Conservation (phyloP, 2,888 invertebrate species). For the Pterobdella sp. region DNA sequence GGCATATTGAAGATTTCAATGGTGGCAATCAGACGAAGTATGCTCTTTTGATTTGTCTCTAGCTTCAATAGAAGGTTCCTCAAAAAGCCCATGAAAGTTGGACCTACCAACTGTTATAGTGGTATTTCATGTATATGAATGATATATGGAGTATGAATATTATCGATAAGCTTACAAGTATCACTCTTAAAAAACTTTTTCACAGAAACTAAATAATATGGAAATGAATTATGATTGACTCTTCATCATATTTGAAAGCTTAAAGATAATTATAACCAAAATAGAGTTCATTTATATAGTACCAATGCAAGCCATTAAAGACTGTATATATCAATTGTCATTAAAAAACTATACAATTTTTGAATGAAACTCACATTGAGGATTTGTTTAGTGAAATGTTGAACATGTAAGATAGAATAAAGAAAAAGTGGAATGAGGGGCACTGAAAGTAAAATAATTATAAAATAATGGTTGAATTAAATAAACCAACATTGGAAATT, state of each 20-base stretch:
- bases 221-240: background rate
- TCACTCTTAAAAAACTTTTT: too few relatives aligned
- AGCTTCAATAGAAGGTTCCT: slow-evolving; percentile 76
- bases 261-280: background rate
- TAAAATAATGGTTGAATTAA: background rate
- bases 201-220: slow-evolving; percentile 13
- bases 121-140: too few relatives aligned
- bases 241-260: background rate
- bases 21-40: slow-evolving; percentile 80
- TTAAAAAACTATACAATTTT: too few relatives aligned
- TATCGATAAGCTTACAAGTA: too few relatives aligned
- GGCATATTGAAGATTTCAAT: slow-evolving; percentile 73
- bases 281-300: background rate
- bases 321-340: too few relatives aligned
- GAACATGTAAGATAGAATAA: slow-evolving; percentile 83
- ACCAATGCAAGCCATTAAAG: too few relatives aligned
- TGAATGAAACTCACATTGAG: slow-evolving; percentile 76
- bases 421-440: slow-evolving; percentile 80
- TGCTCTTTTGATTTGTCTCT: slow-evolving; percentile 73
- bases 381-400: slow-evolving; percentile 79
- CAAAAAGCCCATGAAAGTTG: slow-evolving; percentile 80
- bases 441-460: slow-evolving; percentile 57
- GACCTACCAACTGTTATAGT: slow-evolving; percentile 80
- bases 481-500: background rate
- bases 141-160: too few relatives aligned